phyloP scores from a whole-genome alignment of 30 jellyfish, hydroid and myxozoan species.

The Hydra vulgaris region DNA sequence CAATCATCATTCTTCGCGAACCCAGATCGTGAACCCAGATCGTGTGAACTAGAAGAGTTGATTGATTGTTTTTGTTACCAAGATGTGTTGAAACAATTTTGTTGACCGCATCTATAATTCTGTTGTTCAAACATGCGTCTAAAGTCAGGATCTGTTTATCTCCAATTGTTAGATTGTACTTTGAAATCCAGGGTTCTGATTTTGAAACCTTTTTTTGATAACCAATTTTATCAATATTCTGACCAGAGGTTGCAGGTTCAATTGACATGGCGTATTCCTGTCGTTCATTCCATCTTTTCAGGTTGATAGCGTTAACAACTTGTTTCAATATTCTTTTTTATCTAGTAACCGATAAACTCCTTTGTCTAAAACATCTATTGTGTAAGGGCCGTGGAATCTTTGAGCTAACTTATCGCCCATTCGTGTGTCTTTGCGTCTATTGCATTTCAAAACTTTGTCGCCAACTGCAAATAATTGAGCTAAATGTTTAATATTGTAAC shows the following conservation, averaged over 20 bases:
- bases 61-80: background rate
- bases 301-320: background rate
- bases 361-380: background rate
- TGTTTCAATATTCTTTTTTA: background rate
- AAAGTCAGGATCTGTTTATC: background rate
- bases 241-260: background rate
- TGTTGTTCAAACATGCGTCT: background rate
- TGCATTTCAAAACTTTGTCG: background rate
- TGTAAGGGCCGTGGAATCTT: background rate
- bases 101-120: background rate
- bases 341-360: background rate
- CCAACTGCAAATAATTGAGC: background rate
- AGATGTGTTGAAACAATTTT: background rate
- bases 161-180: background rate
- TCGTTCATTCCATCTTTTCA: background rate
- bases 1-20: too few species aligned
- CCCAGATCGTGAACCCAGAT: background rate
- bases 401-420: background rate
- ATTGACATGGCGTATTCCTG: background rate
- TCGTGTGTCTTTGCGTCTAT: background rate
- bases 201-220: background rate
- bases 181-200: background rate
- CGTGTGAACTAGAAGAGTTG: background rate
- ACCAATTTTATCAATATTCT: background rate
- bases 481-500: background rate